Evolutionary conservation across 1,140 invertebrate genomes (phyloP).

Genomic region (Thalassaphorura encarpata): DNA sequence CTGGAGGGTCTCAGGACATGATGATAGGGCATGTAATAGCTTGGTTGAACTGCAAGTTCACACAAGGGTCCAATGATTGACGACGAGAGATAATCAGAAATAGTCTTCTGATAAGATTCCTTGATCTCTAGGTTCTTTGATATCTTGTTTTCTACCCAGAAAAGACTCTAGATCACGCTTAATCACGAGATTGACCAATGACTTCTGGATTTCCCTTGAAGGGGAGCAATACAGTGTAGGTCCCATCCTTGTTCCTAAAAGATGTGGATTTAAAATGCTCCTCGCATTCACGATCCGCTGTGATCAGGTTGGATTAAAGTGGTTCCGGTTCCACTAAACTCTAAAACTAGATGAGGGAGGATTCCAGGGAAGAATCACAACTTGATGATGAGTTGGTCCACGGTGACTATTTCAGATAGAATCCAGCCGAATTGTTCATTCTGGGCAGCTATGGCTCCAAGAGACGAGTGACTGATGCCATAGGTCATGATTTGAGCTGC

Average conservation of each 20-base stretch:
- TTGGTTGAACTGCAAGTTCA: neutral
- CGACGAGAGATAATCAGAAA: conserved; percentile 32
- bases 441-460: neutral
- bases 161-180: conserved; percentile 25
- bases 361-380: neutral
- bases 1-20: conserved; percentile 15
- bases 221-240: conserved; percentile 30
- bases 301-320: neutral
- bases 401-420: neutral
- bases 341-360: conserved; percentile 33
- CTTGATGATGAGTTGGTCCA: neutral
- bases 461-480: neutral
- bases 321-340: conserved; percentile 26
- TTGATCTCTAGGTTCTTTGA: conserved; percentile 12
- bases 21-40: conserved; percentile 29
- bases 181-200: conserved; percentile 18
- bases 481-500: neutral
- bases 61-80: conserved; percentile 29
- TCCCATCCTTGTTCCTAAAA: conserved; percentile 17
- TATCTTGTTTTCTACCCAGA: conserved; percentile 29
- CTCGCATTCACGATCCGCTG: conserved; percentile 27
- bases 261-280: conserved; percentile 25
- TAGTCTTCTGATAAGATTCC: conserved; percentile 33
- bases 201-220: conserved; percentile 20
- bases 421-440: conserved; percentile 3